Conservation (phyloP, 1,140 invertebrate genomes). For the Drosophila nikananu region DNA sequence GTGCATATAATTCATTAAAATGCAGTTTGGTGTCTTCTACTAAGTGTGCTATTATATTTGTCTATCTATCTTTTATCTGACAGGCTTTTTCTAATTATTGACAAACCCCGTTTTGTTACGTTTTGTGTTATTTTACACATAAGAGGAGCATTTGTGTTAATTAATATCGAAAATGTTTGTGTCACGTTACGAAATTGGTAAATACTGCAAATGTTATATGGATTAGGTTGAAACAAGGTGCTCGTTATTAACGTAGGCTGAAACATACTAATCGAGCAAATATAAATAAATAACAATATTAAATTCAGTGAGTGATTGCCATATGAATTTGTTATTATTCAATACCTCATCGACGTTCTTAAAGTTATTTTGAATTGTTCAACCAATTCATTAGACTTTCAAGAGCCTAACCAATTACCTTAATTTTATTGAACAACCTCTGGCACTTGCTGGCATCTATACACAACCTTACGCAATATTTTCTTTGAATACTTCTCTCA, state of each 20-base stretch:
- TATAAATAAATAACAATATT: no score
- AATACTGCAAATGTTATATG: background rate
- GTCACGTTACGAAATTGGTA: background rate
- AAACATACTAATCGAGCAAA: no score
- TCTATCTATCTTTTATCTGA: background rate
- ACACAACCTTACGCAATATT: constrained; percentile 9
- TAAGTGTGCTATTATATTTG: background rate
- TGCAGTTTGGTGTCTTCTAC: background rate
- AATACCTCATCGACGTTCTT: background rate
- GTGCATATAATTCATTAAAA: no score
- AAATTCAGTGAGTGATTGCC: background rate
- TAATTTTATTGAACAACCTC: background rate
- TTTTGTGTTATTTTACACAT: no score
- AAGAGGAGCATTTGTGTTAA: constrained; percentile 1
- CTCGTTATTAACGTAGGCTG: no score
- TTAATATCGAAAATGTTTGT: constrained; percentile 4
- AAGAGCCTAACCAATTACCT: constrained; percentile 8
- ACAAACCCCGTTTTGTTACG: background rate
- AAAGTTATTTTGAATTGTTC: background rate
- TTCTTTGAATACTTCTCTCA: constrained; percentile 12
- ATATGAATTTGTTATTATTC: background rate
- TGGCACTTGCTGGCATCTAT: background rate
- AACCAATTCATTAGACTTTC: background rate
- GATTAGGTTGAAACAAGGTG: background rate
- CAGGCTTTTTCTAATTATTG: constrained; percentile 1